Conservation (phyloP, 2,888 invertebrate genomes). For the Dioctria rufipes region DNA sequence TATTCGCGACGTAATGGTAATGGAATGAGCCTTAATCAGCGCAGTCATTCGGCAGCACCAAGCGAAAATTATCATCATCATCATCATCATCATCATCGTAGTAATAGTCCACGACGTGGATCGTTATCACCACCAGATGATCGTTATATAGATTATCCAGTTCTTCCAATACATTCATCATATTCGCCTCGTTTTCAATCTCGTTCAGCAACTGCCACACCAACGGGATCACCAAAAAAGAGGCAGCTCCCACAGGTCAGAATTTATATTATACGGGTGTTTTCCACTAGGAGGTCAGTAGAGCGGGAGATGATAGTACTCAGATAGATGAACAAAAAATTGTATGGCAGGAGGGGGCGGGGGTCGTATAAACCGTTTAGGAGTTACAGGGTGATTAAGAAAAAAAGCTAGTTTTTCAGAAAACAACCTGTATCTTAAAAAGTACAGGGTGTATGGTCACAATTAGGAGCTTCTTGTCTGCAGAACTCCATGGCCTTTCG, state of each 20-base stretch:
- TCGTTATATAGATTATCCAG: constrained; percentile 70
- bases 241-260: constrained; percentile 95
- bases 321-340: no score
- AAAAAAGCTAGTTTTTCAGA: no score
- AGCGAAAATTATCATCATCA: constrained; percentile 70
- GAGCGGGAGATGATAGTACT: no score
- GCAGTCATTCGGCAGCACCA: constrained; percentile 91
- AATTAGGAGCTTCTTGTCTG: no score
- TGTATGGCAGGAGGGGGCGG: no score
- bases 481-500: no score
- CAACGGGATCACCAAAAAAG: constrained; percentile 96
- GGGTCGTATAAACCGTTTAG: no score
- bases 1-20: constrained; percentile 72
- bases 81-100: constrained; percentile 71
- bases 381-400: no score
- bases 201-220: constrained; percentile 91
- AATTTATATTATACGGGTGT: no score
- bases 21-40: constrained; percentile 74
- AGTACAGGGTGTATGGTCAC: no score
- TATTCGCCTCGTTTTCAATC: constrained; percentile 81
- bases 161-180: constrained; percentile 70
- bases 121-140: constrained; percentile 72
- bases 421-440: no score
- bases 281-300: no score
- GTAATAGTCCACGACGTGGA: constrained; percentile 83